Conservation (phyloP, 1,140 invertebrate species). For the Lepidurus couesii region DNA sequence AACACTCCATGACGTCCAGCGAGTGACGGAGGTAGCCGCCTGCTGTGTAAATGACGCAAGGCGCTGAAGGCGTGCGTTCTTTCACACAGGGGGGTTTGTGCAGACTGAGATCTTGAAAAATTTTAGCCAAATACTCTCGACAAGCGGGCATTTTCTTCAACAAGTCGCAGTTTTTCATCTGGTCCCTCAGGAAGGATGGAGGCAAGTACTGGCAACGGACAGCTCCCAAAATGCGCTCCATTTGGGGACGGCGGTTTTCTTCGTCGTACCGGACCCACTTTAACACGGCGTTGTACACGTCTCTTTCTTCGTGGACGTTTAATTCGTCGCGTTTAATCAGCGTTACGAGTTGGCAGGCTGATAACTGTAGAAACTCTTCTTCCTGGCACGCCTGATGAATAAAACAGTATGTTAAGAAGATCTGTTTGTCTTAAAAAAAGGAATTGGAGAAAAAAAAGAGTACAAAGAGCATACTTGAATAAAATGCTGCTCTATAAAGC, state of each 20-base stretch:
- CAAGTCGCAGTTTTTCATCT: constrained; percentile 83
- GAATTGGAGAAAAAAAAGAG: not conserved
- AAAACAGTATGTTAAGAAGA: not conserved
- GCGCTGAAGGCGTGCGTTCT: constrained; percentile 75
- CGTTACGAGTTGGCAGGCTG: constrained; percentile 66
- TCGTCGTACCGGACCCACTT: constrained; percentile 80
- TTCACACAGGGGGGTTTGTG: constrained; percentile 74
- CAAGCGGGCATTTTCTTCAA: constrained; percentile 82
- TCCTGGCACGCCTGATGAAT: constrained; percentile 68
- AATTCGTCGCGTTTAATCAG: constrained; percentile 79
- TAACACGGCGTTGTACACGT: constrained; percentile 85
- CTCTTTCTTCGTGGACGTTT: constrained; percentile 81
- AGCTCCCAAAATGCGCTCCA: constrained; percentile 77
- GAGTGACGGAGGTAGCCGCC: constrained; percentile 83
- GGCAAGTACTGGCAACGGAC: constrained; percentile 85
- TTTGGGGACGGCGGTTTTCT: constrained; percentile 70
- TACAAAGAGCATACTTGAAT: constrained; percentile 55
- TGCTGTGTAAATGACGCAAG: constrained; percentile 79
- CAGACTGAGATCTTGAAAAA: constrained; percentile 75
- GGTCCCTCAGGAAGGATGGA: constrained; percentile 79
- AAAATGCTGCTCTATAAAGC: constrained; percentile 85
- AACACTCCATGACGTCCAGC: constrained; percentile 77
- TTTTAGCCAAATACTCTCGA: constrained; percentile 78
- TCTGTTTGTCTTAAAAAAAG: not conserved
- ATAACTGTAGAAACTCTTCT: constrained; percentile 82